These are phyloP conservation scores for Pangasianodon hypophthalmus DNA, from an alignment of 2,113 vertebrate genomes.

Conservation along the genomic window DNA sequence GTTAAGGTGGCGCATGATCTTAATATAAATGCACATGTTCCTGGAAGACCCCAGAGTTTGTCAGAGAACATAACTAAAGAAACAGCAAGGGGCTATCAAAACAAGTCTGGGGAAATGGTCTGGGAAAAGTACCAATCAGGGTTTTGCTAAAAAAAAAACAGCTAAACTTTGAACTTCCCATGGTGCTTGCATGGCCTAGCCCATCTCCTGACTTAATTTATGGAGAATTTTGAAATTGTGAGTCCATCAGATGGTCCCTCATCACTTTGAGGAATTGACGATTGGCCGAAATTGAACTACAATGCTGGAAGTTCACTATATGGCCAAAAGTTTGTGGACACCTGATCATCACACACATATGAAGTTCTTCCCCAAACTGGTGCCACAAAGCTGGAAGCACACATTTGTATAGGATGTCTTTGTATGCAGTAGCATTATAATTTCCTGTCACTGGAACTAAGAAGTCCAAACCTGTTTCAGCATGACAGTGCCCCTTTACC, in stretches of 20 bases:
- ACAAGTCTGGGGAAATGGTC: background rate
- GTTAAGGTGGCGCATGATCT: background rate
- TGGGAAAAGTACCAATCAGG: background rate
- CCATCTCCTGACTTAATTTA: too few relatives aligned
- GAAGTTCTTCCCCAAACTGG: background rate
- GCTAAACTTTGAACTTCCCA: too few relatives aligned
- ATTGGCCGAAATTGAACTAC: background rate
- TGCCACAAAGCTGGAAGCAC: background rate
- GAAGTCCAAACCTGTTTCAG: background rate
- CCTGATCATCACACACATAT: background rate
- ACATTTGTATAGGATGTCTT: background rate
- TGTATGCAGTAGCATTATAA: background rate
- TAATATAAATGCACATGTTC: background rate
- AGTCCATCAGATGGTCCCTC: background rate
- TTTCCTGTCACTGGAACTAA: background rate
- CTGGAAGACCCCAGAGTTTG: too few relatives aligned
- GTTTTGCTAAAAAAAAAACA: background rate
- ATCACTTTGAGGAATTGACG: too few relatives aligned
- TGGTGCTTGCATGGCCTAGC: too few relatives aligned
- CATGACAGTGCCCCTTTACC: background rate
- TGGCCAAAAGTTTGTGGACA: background rate
- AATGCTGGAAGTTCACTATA: background rate
- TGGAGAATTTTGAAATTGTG: background rate
- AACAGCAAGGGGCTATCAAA: background rate
- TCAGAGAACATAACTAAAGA: background rate